These are phyloP conservation scores for Elegia similella DNA, from an alignment of 2,888 invertebrate genomes.

Conservation along the genomic window DNA sequence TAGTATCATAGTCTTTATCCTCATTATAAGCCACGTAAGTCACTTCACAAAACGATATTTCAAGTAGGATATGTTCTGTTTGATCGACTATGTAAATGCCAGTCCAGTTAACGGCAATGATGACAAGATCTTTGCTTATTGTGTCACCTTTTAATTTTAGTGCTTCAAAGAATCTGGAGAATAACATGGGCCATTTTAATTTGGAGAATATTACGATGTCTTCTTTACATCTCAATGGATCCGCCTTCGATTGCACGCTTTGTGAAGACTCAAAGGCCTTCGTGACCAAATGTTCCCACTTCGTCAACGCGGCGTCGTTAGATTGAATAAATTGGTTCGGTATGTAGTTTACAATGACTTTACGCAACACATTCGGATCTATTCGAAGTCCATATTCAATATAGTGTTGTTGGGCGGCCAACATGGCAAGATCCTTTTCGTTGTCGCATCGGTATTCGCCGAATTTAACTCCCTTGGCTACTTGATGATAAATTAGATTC, in stretches of 20 bases:
- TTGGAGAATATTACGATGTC: constrained; percentile 96
- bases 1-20: constrained; percentile 67
- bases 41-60: constrained; percentile 93
- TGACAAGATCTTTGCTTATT: constrained; percentile 86
- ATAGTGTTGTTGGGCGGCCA: constrained; percentile 95
- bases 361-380: constrained; percentile 85
- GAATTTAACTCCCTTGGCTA: constrained; percentile 92
- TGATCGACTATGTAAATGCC: constrained; percentile 96
- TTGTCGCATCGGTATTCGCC: constrained; percentile 94
- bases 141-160: constrained; percentile 87
- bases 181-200: constrained; percentile 96
- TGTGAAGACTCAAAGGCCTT: constrained; percentile 87
- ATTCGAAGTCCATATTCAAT: constrained; percentile 88
- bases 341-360: constrained; percentile 89
- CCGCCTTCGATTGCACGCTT: constrained; percentile 85
- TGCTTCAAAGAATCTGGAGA: constrained; percentile 96
- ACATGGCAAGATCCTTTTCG: constrained; percentile 92
- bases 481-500: constrained; percentile 93
- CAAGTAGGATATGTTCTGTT: constrained; percentile 93
- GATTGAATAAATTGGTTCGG: constrained; percentile 87
- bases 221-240: constrained; percentile 89
- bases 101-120: constrained; percentile 96
- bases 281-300: constrained; percentile 88
- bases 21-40: constrained; percentile 85
- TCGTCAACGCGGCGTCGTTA: constrained; percentile 83